These are phyloP conservation scores for Chondrilla cf. caribensis DNA, from an alignment of 37 sponge, comb jelly and placozoan genomes.

Conservation along the genomic window DNA sequence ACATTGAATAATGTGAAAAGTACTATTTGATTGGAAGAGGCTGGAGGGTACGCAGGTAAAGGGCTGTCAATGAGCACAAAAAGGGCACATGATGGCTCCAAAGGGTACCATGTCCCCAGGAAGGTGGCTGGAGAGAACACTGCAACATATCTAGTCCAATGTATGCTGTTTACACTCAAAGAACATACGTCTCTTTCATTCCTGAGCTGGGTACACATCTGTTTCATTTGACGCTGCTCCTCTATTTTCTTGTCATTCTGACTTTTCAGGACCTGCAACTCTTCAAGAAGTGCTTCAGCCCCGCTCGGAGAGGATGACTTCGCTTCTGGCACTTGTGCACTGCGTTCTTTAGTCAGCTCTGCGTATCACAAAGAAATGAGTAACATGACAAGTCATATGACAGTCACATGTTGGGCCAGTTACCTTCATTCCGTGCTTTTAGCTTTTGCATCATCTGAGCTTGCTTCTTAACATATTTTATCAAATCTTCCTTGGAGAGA, in stretches of 20 bases:
- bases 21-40: too few relatives aligned
- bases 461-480: slow-evolving; percentile 82
- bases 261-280: slow-evolving; percentile 54
- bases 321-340: too few relatives aligned
- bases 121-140: too few relatives aligned
- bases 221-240: background rate
- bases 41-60: too few relatives aligned
- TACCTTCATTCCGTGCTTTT: slow-evolving; percentile 61
- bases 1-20: too few relatives aligned
- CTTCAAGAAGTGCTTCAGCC: slow-evolving; percentile 32
- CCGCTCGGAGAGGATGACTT: background rate
- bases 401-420: too few relatives aligned
- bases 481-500: slow-evolving; percentile 67
- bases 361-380: background rate
- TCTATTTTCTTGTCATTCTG: slow-evolving; percentile 40
- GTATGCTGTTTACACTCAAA: too few relatives aligned
- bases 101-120: too few relatives aligned
- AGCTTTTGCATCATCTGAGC: slow-evolving; percentile 63
- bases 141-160: too few relatives aligned
- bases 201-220: background rate
- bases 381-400: background rate
- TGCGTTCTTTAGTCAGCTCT: slow-evolving; percentile 3
- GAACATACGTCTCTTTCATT: background rate
- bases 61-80: too few relatives aligned
- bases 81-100: too few relatives aligned